Evolutionary conservation across 2,888 invertebrate genomes (phyloP), one percentile per base, ranked within the genome.

Genomic region (Ophion ellenae): DNA sequence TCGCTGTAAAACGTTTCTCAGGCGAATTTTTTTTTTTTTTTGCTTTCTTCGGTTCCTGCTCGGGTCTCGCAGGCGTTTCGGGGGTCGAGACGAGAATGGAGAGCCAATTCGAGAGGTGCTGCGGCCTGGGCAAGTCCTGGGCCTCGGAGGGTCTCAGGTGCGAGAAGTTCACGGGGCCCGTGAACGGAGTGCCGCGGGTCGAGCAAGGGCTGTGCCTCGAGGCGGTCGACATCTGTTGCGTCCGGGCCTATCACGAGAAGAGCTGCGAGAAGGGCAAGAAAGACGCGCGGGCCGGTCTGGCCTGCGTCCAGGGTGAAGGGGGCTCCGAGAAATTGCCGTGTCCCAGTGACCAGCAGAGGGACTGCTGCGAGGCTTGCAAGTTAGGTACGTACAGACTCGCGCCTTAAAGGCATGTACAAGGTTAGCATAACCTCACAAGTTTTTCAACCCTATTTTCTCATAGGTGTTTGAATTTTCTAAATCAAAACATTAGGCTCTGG

Each of bases 201-300:
- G 96, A 96, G 90, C 96, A 96, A 89, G 94, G 95, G 2, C 91
- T 95, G 1, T 97, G 97, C 88, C 91, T 96, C 63, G 95, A 96
- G n/a, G 95, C 96, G 0, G 95, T 96, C 36, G 95, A 95, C 80
- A 95, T 96, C 53, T 97, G 97, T 90, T 97, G 97, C 91, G 94
- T 90, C 2, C 89, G 90, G 74, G 88, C 90, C 89, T 94, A 89
- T 86, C 95, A 95, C 87, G 94, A 95, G 87, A 90, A 92, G 69
- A 94, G 95, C 87, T 96, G 96, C 89, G 92, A 94, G 28, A 90
- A 92, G 76, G 96, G 96, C 2, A 95, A 95, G 88, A 91, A 92
- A 47, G 95, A 95, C 76, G 96, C 96, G 1, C 94, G 94, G 77
- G 90, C 93, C 57, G 95, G 95, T 10, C 87, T 91, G 14, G 93